Base-by-base conservation (phyloP, 1,140 invertebrate species). In the Carposina sasakii region DNA sequence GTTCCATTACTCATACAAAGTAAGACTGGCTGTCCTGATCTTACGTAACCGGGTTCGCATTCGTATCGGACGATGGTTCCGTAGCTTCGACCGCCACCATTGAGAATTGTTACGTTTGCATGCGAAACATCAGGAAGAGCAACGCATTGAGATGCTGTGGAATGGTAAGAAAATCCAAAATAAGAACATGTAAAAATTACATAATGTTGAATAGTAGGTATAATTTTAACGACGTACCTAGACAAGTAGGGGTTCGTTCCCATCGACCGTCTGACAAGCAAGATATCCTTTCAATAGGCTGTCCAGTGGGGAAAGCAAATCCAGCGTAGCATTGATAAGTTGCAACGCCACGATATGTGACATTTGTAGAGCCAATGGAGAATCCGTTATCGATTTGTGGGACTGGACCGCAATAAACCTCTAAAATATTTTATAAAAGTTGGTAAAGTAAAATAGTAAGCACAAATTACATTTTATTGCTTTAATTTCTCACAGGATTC, bases 301-400 rank as follows among this genome's bases (percentile, higher is more conserved):
- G 88, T 47, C 93, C 92, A 28, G 94, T 94, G 3, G 94, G 90
- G 68, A 99, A 98, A 45, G 93, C 94, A 76, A 98, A 99, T 23
- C 97, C 97, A 28, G 96, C 96, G 69, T 98, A 98, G 78, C 97
- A 98, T 67, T 97, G 95, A 76, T 98, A 99, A 55, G 94, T 97
- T 17, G 96, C 96, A 57, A 96, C 87, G 10, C 96, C 97, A 52
- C 90, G 89, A 63, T 96, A 98, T 0, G 96, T 98, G 2, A 98
- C 96, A 76, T 98, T 98, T 0, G 94, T 93, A 1, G 96, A 96
- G 37, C 93, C 94, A 70, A 97, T 96, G 0, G 96, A 98, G 74
- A 98, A 98, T 36, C 97, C 97, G 75, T 98, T 99, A 63, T 97
- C 95, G 48, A 98, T 98, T 88, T 98, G 96, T 47, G 97, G 97